Base-by-base conservation (phyloP, 2,113 vertebrate species). In the Todiramphus saurophagus region DNA sequence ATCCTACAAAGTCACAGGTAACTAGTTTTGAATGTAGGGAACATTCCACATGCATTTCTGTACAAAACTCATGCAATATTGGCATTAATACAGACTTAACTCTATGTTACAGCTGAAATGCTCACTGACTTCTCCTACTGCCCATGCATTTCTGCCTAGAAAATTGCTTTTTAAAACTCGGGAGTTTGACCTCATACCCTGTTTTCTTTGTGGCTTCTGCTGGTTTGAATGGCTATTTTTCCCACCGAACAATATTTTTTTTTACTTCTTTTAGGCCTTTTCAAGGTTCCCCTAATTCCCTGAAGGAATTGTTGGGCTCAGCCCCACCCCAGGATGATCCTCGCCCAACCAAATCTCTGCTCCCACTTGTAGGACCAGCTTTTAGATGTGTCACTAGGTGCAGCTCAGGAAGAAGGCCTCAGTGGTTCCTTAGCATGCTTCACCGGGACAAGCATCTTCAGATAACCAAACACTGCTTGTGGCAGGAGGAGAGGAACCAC, bases 11-110 rank as follows among this genome's bases (percentile, higher is more conserved):
- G 93, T 62, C 88, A 76, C 76, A 87, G 80, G 19, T 35, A 94
- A 77, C 84, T 96, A 94, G 39, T 83, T 93, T 68, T 74, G 84
- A 82, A 67, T 33, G 89, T 55, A 64, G 58, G 63, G 21, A 89
- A 93, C 91, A 76, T 94, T 90, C 70, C 76, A 95, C 97, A 97
- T 97, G 96, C 96, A 97, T 97, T 97, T 97, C 93, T 97, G 84
- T 97, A 97, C 94, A 97, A 93, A 87, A 95, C 63, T 96, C 97
- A 97, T 97, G 97, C 97, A 97, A 95, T 88, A 96, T 55, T 93
- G 82, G 95, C 93, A 80, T 94, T 91, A 90, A 93, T 87, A 97
- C 91, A 95, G 89, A 94, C 76, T 95, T 83, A 83, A 93, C 80
- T 94, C 41, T 93, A 95, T 85, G 88, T 91, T 96, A 96, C 94